phyloP scores from a whole-genome alignment of 2,113 vertebrate genomes.

The Chlorodrepanis virens region DNA sequence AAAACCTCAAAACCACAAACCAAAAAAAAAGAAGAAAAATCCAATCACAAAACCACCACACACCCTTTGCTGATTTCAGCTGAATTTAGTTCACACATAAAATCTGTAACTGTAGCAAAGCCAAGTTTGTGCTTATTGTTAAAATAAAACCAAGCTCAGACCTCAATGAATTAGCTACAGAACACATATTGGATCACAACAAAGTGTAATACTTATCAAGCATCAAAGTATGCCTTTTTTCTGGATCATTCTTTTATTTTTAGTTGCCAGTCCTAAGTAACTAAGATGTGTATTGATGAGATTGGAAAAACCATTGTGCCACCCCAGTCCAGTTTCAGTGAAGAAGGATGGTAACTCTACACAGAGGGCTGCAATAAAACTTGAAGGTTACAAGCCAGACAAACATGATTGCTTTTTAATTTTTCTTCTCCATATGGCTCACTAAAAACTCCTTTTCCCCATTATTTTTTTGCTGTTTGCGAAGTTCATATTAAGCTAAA shows the following conservation, averaged over 20 bases:
- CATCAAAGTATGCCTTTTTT: not conserved
- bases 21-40: not conserved
- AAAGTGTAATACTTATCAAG: not conserved
- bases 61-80: not conserved
- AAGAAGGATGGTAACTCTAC: not conserved
- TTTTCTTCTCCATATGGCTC: not conserved
- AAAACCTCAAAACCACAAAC: not conserved
- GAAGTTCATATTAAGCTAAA: not conserved
- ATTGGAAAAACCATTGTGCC: not conserved
- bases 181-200: not conserved
- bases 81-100: not conserved
- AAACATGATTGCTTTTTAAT: not conserved
- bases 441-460: not conserved
- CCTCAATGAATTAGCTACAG: not conserved
- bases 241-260: not conserved
- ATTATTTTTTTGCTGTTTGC: not conserved
- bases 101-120: not conserved
- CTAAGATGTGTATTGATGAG: not conserved
- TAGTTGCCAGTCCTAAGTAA: not conserved
- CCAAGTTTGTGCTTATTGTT: not conserved
- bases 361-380: not conserved
- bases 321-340: not conserved
- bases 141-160: not conserved
- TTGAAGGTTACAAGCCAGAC: not conserved
- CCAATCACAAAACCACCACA: not conserved